These are phyloP conservation scores for Strigops habroptila DNA, from an alignment of 2,113 vertebrate genomes.

Conservation along the genomic window DNA sequence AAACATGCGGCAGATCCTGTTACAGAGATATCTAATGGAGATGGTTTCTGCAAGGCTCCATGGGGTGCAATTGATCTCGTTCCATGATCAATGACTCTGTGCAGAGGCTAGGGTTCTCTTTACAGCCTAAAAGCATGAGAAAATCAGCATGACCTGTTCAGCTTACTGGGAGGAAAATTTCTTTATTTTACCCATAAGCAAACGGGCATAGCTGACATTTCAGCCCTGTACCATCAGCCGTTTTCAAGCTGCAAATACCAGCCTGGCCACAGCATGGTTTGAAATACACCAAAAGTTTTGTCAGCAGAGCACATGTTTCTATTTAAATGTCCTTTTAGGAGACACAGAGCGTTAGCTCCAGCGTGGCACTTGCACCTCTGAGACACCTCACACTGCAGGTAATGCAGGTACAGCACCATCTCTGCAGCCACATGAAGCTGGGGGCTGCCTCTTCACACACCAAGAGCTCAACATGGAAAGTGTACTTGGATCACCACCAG, in stretches of 20 bases:
- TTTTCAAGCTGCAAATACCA: neutral
- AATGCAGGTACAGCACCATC: rapidly evolving
- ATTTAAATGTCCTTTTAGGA: neutral
- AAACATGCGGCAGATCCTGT: neutral
- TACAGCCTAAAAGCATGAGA: neutral
- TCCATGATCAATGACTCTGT: neutral
- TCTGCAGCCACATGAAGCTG: rapidly evolving
- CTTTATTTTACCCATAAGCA: neutral
- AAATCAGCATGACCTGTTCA: neutral
- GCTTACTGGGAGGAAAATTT: neutral
- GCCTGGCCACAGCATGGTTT: neutral
- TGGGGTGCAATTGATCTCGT: neutral
- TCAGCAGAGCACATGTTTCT: rapidly evolving
- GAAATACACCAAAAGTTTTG: neutral
- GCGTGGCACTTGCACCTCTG: neutral
- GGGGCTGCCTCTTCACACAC: neutral
- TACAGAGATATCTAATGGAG: rapidly evolving
- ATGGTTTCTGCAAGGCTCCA: neutral
- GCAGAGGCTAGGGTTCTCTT: neutral
- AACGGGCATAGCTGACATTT: neutral
- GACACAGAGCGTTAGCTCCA: rapidly evolving
- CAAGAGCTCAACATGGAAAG: rapidly evolving
- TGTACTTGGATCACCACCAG: rapidly evolving
- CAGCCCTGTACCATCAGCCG: neutral
- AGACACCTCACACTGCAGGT: rapidly evolving